Percentiles rank a stretch among this genome's conserved stretches.
These are phyloP conservation scores for Samia ricini DNA, from an alignment of 1,140 invertebrate genomes.

Conservation along the genomic window DNA sequence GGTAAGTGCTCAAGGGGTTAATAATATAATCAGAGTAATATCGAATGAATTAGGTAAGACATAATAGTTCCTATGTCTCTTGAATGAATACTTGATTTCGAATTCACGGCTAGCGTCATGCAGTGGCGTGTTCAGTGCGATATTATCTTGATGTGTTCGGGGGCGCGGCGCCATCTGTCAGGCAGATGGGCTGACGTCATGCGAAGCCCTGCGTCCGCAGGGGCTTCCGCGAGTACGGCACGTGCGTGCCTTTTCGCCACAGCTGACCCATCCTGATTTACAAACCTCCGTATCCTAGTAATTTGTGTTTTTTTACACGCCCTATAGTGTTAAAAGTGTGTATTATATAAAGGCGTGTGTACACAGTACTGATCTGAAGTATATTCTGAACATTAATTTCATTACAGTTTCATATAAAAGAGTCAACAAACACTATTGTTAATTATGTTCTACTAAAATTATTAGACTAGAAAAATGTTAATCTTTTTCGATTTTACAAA, in stretches of 20 bases:
- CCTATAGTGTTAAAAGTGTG: not conserved
- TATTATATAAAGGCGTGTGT: not conserved
- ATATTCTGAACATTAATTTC: too few relatives aligned
- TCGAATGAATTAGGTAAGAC: not conserved
- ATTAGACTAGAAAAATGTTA: too few relatives aligned
- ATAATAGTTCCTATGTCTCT: not conserved
- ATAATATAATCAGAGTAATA: not conserved
- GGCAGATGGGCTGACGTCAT: constrained; percentile 74
- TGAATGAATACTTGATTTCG: not conserved
- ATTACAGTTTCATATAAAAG: too few relatives aligned
- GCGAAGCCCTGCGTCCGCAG: constrained; percentile 55
- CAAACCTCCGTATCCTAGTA: constrained; percentile 21
- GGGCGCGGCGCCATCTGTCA: constrained; percentile 65
- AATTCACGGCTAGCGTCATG: constrained; percentile 32
- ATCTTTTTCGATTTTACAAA: too few relatives aligned
- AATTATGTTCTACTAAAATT: too few relatives aligned
- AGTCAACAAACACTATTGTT: too few relatives aligned
- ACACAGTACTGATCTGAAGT: too few relatives aligned
- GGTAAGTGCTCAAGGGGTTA: too few relatives aligned
- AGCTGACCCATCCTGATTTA: constrained; percentile 72
- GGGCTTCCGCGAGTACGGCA: constrained; percentile 48
- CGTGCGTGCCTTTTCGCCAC: constrained; percentile 51
- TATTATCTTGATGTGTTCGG: constrained; percentile 56
- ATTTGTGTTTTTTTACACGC: not conserved
- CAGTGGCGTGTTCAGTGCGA: constrained; percentile 49